Conservation (phyloP, 2,888 invertebrate genomes). For the Drosophila yooni region DNA sequence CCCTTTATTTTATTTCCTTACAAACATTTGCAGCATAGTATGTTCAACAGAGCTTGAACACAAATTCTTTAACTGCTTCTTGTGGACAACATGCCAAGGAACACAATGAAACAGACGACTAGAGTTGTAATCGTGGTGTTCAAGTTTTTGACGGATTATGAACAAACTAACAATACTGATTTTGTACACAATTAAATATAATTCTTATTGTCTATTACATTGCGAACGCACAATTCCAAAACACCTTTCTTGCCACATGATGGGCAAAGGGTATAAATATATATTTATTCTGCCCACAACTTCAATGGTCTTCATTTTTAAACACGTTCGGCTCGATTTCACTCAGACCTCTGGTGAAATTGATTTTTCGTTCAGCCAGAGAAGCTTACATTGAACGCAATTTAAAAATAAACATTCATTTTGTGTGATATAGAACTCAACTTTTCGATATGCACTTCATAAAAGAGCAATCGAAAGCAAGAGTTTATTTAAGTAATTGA, state of each 20-base stretch:
- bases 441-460: not conserved
- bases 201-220: not conserved
- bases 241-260: no score
- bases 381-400: slow-evolving; percentile 1
- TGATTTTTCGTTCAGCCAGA: slow-evolving; percentile 10
- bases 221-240: not conserved
- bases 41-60: slow-evolving; percentile 30
- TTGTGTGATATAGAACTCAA: slow-evolving; percentile 14
- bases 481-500: not conserved
- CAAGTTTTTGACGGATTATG: not conserved
- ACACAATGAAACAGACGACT: slow-evolving; percentile 48
- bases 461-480: no score
- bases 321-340: slow-evolving; percentile 15
- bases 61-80: slow-evolving; percentile 24
- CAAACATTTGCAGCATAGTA: slow-evolving; percentile 33
- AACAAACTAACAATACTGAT: not conserved
- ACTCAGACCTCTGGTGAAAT: slow-evolving; percentile 1
- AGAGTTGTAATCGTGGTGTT: not conserved
- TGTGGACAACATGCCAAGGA: slow-evolving; percentile 57
- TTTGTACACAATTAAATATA: not conserved
- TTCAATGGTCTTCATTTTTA: slow-evolving; percentile 6
- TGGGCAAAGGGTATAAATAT: not conserved
- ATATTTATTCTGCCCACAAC: slow-evolving; percentile 19
- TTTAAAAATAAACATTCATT: slow-evolving; percentile 22
- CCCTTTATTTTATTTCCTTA: not conserved